phyloP scores from a whole-genome alignment of 53 echinoderm and acorn worm genomes.

The Paelopatides confundens region DNA sequence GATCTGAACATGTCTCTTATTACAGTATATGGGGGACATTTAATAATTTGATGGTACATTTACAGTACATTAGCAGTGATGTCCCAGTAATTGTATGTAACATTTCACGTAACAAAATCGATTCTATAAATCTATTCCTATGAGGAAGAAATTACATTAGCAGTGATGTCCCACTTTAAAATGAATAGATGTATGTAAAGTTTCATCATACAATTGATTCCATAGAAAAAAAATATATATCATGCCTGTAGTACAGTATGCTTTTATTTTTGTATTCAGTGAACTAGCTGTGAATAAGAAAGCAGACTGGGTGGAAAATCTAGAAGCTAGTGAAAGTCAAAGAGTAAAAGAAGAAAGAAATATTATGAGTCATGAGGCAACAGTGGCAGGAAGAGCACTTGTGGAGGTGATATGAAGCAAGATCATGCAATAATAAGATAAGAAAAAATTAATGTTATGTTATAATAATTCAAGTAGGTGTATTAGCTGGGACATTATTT shows the following conservation, averaged over 20 bases:
- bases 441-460: too few relatives aligned
- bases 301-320: constrained; percentile 87
- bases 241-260: not conserved
- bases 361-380: constrained; percentile 68
- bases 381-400: constrained; percentile 78
- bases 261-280: constrained; percentile 56
- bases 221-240: not conserved
- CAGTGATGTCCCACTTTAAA: not conserved
- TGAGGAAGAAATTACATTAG: not conserved
- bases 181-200: not conserved
- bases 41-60: too few relatives aligned
- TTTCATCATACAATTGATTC: not conserved
- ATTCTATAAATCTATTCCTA: too few relatives aligned
- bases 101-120: too few relatives aligned
- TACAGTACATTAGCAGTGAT: not conserved
- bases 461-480: too few relatives aligned
- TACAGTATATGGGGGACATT: too few relatives aligned
- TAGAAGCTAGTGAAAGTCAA: constrained; percentile 79
- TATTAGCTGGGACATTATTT: too few relatives aligned
- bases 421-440: too few relatives aligned
- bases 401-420: constrained; percentile 74
- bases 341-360: constrained; percentile 65
- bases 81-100: not conserved
- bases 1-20: too few relatives aligned
- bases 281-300: constrained; percentile 84